These are phyloP conservation scores for Thunnus thynnus DNA, from an alignment of 2,113 vertebrate genomes.

Conservation along the genomic window DNA sequence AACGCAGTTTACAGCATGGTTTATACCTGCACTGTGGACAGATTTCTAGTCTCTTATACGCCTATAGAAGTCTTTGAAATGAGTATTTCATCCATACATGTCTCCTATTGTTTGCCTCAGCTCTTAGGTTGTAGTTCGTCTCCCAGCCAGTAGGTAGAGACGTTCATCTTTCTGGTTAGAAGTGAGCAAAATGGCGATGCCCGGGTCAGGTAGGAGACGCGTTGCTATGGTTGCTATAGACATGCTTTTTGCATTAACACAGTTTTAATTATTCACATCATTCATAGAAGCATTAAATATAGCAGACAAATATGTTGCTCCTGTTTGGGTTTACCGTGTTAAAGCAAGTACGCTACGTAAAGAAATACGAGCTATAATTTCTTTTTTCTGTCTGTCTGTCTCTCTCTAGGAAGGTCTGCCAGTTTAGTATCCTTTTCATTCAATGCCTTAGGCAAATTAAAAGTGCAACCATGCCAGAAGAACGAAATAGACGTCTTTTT, in stretches of 20 bases:
- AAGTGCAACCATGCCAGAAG: too few species aligned
- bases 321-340: neutral
- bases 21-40: too few species aligned
- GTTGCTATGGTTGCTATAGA: conserved; percentile 75
- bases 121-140: neutral
- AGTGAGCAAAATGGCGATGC: conserved; percentile 71
- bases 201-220: conserved; percentile 64
- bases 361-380: neutral
- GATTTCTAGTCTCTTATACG: too few species aligned
- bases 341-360: too few species aligned
- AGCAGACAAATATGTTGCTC: neutral
- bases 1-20: too few species aligned
- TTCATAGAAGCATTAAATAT: neutral
- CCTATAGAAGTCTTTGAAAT: too few species aligned
- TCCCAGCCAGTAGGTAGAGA: conserved; percentile 63
- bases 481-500: neutral
- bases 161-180: neutral
- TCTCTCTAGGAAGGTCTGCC: conserved; percentile 48
- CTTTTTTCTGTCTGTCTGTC: neutral
- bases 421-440: conserved; percentile 64
- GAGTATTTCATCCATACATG: too few species aligned
- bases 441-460: too few species aligned
- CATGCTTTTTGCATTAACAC: neutral
- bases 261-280: neutral
- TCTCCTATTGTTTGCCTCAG: neutral